These are phyloP conservation scores for Theretra japonica DNA, from an alignment of 2,888 invertebrate genomes.

Conservation along the genomic window DNA sequence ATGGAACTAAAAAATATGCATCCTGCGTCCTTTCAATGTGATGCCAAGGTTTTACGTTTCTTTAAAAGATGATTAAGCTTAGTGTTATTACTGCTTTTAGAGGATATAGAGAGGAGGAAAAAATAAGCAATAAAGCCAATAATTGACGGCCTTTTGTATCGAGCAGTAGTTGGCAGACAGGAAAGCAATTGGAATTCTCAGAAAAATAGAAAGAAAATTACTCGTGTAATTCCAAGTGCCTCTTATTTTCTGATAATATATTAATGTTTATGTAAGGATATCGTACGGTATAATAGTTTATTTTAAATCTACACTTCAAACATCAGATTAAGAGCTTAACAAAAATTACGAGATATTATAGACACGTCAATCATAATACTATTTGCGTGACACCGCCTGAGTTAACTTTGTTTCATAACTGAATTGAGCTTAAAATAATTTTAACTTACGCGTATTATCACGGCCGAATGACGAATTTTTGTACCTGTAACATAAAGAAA, in stretches of 20 bases:
- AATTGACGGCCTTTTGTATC: no score
- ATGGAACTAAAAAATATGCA: slow-evolving; percentile 4
- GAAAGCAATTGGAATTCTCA: no score
- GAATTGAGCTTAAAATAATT: background rate
- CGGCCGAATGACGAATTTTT: background rate
- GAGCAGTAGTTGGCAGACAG: no score
- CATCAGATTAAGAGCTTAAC: no score
- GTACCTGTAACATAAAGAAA: background rate
- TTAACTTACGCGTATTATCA: background rate
- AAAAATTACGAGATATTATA: no score
- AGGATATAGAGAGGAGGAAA: background rate
- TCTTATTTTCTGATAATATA: no score
- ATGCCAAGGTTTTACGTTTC: slow-evolving; percentile 3
- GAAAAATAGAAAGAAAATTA: no score
- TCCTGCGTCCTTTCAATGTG: slow-evolving; percentile 20
- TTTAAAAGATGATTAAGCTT: slow-evolving; percentile 10
- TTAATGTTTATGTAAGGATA: no score
- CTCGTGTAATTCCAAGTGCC: no score
- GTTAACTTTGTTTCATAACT: background rate
- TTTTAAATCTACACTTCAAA: no score
- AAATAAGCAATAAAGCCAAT: background rate
- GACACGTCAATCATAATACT: background rate
- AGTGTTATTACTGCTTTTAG: slow-evolving; percentile 13
- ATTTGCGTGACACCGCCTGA: background rate
- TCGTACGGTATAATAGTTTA: no score